phyloP scores from a whole-genome alignment of 2,113 vertebrate species.

The Emydura subglobosa region DNA sequence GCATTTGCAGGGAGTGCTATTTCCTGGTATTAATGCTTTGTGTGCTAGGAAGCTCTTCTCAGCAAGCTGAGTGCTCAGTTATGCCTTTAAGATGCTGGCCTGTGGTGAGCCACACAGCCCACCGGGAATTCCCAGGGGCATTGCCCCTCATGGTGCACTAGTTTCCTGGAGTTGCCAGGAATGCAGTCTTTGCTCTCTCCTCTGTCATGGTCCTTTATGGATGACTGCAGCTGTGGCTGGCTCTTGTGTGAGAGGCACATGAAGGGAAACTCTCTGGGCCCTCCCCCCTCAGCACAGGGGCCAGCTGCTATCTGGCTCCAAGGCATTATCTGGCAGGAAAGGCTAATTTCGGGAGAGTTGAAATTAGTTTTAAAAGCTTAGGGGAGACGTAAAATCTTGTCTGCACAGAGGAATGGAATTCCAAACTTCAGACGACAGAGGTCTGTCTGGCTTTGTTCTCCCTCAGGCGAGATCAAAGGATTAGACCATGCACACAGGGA shows the following conservation, averaged over 20 bases:
- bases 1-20: rapidly evolving
- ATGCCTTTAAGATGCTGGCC: background rate
- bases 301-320: background rate
- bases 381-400: background rate
- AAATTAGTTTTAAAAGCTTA: background rate
- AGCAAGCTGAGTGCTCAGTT: background rate
- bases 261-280: background rate
- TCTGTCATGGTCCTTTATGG: background rate
- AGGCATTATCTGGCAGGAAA: background rate
- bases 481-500: rapidly evolving
- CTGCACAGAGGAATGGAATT: background rate
- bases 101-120: background rate
- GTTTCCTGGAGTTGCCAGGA: background rate
- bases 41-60: background rate
- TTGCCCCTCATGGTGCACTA: background rate
- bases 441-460: background rate
- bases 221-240: background rate
- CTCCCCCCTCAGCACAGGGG: background rate
- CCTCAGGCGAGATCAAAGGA: rapidly evolving
- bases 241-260: rapidly evolving
- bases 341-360: rapidly evolving
- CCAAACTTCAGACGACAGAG: background rate
- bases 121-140: background rate
- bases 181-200: background rate
- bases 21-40: background rate